Percentiles rank a stretch among this genome's conserved stretches.
phyloP scores from a whole-genome alignment of 2,797 vertebrate genomes.

The Silurus lanzhouensis region DNA sequence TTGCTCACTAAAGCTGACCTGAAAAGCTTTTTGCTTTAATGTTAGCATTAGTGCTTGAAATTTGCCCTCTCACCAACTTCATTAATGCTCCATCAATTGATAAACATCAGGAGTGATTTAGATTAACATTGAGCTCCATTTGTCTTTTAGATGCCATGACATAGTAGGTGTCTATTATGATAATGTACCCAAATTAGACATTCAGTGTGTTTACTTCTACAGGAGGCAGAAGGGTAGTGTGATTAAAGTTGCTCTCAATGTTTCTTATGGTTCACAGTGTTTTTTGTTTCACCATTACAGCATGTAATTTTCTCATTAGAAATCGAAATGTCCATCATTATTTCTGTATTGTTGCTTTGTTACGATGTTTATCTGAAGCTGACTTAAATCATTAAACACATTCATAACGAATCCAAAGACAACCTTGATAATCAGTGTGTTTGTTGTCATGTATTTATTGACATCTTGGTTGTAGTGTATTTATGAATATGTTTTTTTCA shows the following conservation, averaged over 20 bases:
- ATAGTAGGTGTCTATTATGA: constrained; percentile 14
- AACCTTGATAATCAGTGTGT: no score
- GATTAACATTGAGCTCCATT: not conserved
- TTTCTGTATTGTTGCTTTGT: not conserved
- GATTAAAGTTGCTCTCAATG: not conserved
- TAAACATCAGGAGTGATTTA: constrained; percentile 8
- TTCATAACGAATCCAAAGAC: not conserved
- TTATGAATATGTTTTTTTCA: constrained; percentile 11
- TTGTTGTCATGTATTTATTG: not conserved
- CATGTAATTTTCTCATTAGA: not conserved
- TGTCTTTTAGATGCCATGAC: constrained; percentile 5
- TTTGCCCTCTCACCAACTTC: constrained; percentile 19
- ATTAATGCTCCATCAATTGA: constrained; percentile 7
- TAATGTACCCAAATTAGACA: constrained; percentile 2
- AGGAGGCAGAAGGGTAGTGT: not conserved
- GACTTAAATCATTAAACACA: not conserved
- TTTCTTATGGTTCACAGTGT: not conserved
- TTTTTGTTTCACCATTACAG: not conserved
- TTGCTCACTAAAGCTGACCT: not conserved
- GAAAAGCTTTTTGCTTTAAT: constrained; percentile 22
- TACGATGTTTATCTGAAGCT: not conserved
- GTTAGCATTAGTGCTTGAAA: constrained; percentile 12
- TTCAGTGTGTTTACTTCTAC: not conserved
- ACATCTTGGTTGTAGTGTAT: constrained; percentile 28
- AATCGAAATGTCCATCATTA: not conserved